These are phyloP conservation scores for Drosophila paranaensis DNA, from an alignment of 2,888 invertebrate species.

Conservation along the genomic window DNA sequence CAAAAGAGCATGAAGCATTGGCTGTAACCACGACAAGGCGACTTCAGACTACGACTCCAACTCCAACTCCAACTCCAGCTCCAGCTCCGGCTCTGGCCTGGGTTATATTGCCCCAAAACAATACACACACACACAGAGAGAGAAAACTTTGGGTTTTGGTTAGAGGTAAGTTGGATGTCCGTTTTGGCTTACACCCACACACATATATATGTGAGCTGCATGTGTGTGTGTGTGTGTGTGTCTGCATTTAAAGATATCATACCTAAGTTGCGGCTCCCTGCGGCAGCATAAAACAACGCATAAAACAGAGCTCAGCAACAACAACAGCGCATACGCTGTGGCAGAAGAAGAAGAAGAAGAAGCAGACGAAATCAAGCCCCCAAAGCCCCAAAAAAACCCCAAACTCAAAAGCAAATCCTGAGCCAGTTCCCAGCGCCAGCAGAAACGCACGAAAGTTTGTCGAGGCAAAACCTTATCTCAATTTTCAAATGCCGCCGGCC, in stretches of 20 bases:
- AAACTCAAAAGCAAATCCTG: slow-evolving; percentile 43
- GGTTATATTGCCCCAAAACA: slow-evolving; percentile 58
- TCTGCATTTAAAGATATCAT: slow-evolving; percentile 81
- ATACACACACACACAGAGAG: slow-evolving; percentile 30
- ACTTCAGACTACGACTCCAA: slow-evolving; percentile 35
- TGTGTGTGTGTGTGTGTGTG: slow-evolving; percentile 59
- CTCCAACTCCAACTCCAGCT: neutral
- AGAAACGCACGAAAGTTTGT: slow-evolving; percentile 81
- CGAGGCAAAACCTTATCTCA: slow-evolving; percentile 84
- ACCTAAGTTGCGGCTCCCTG: slow-evolving; percentile 70
- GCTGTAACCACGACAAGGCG: slow-evolving; percentile 72
- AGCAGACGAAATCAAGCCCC: slow-evolving; percentile 43
- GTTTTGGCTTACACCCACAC: slow-evolving; percentile 63
- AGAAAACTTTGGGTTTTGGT: slow-evolving; percentile 49
- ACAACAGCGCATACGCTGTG: slow-evolving; percentile 17
- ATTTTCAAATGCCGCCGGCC: slow-evolving; percentile 77
- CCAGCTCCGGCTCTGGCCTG: slow-evolving; percentile 31
- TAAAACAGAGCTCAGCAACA: slow-evolving; percentile 42
- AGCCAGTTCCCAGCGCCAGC: slow-evolving; percentile 38
- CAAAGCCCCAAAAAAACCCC: slow-evolving; percentile 11
- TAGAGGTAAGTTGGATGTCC: slow-evolving; percentile 62
- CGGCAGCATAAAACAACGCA: slow-evolving; percentile 72
- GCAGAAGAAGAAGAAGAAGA: neutral
- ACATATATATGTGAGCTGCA: slow-evolving; percentile 1
- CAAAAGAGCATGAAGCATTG: slow-evolving; percentile 74